A percentile compares a stretch with the other conserved stretches of the same genome.
phyloP scores from a whole-genome alignment of 2,797 vertebrate species.

The Lycodopsis pacificus region DNA sequence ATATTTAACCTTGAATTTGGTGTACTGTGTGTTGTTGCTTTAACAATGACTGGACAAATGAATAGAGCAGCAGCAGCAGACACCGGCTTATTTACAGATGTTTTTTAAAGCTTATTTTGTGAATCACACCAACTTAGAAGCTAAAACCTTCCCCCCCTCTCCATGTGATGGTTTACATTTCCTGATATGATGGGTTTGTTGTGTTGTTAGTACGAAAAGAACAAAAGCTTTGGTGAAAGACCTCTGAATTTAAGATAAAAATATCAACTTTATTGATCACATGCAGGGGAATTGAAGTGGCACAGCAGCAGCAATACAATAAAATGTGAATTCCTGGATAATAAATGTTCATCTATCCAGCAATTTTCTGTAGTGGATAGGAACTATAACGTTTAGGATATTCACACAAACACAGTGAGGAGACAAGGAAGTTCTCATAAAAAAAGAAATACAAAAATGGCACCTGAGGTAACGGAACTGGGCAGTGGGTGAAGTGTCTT shows the following conservation, averaged over 20 bases:
- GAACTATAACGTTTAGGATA: background rate
- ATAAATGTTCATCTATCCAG: background rate
- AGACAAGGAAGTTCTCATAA: background rate
- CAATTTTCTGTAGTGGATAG: background rate
- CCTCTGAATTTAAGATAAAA: background rate
- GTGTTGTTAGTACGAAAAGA: background rate
- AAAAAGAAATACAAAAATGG: slow-evolving; percentile 9
- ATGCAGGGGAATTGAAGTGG: background rate
- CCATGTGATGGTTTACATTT: slow-evolving; percentile 22
- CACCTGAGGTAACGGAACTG: background rate
- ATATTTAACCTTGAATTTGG: slow-evolving; percentile 54
- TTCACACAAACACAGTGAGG: background rate
- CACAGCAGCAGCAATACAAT: background rate
- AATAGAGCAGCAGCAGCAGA: slow-evolving; percentile 28
- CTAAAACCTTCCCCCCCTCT: background rate
- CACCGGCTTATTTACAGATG: slow-evolving; percentile 49
- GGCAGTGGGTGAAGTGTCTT: slow-evolving; percentile 5
- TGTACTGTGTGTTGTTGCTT: slow-evolving; percentile 15
- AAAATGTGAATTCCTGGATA: background rate
- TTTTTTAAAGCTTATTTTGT: slow-evolving; percentile 56
- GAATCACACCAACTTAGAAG: slow-evolving; percentile 43
- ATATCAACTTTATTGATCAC: background rate
- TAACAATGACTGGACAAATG: slow-evolving; percentile 49
- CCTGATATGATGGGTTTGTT: background rate
- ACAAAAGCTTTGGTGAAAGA: background rate